phyloP scores from a whole-genome alignment of 2,113 vertebrate genomes.

The Camarhynchus parvulus region DNA sequence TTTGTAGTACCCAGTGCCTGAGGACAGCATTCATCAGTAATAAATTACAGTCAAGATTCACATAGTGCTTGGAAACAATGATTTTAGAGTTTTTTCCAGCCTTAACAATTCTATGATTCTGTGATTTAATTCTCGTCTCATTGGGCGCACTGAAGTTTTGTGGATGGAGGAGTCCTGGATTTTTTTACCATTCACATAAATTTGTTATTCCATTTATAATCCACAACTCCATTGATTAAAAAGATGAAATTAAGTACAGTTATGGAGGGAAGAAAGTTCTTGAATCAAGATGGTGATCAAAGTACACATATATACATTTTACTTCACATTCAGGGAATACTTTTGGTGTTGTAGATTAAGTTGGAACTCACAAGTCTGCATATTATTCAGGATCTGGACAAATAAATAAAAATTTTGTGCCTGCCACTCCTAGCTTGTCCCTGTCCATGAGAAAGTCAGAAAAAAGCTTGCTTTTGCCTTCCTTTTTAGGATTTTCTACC shows the following conservation, averaged over 20 bases:
- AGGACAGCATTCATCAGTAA: neutral
- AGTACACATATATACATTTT: neutral
- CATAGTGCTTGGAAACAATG: neutral
- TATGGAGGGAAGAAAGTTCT: neutral
- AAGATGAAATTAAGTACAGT: neutral
- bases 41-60: neutral
- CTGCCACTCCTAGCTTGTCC: neutral
- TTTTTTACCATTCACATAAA: neutral
- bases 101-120: neutral
- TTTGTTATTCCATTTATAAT: neutral
- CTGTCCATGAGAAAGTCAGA: neutral
- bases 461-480: neutral
- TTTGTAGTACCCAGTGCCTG: neutral
- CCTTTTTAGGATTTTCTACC: neutral
- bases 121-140: neutral
- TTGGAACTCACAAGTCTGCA: neutral
- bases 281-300: neutral
- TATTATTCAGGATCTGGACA: neutral
- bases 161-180: rapidly evolving
- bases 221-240: neutral
- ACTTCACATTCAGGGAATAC: neutral
- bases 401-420: neutral
- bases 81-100: neutral
- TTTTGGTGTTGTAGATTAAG: neutral
- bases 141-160: neutral